Percentiles rank a stretch among this genome's conserved stretches.
Evolutionary conservation across 2,888 invertebrate species (phyloP).

Genomic region (Erebia aethiops): DNA sequence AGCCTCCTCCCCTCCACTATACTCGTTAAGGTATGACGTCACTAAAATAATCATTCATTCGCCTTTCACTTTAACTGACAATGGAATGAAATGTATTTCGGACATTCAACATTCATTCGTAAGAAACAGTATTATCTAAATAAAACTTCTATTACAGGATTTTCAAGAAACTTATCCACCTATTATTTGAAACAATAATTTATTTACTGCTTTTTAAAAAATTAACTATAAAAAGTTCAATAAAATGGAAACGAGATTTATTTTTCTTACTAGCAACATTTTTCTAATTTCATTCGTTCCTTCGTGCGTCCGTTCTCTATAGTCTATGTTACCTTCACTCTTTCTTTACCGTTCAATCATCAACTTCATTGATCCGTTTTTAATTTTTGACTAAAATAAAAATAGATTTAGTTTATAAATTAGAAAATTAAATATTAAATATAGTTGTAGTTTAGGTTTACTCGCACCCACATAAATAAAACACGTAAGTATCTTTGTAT

Average conservation of each 20-base stretch:
- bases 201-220: not conserved
- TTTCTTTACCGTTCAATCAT: slow-evolving; percentile 50
- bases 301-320: slow-evolving; percentile 20
- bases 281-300: slow-evolving; percentile 42
- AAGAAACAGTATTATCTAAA: not conserved
- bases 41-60: slow-evolving; percentile 41
- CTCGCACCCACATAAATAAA: slow-evolving; percentile 37
- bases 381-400: slow-evolving; percentile 61
- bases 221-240: not conserved
- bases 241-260: slow-evolving; percentile 1
- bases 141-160: not conserved
- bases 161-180: not conserved
- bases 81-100: not conserved
- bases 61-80: slow-evolving; percentile 39
- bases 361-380: slow-evolving; percentile 63
- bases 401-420: slow-evolving; percentile 53
- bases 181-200: not conserved
- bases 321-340: slow-evolving; percentile 28
- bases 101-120: not conserved
- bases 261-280: slow-evolving; percentile 32
- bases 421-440: slow-evolving; percentile 47
- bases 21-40: slow-evolving; percentile 24
- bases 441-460: slow-evolving; percentile 33
- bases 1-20: slow-evolving; percentile 63
- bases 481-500: slow-evolving; percentile 61